Evolutionary conservation across 2,797 vertebrate species (phyloP).

Genomic region (Spinibarbus caldwelli): DNA sequence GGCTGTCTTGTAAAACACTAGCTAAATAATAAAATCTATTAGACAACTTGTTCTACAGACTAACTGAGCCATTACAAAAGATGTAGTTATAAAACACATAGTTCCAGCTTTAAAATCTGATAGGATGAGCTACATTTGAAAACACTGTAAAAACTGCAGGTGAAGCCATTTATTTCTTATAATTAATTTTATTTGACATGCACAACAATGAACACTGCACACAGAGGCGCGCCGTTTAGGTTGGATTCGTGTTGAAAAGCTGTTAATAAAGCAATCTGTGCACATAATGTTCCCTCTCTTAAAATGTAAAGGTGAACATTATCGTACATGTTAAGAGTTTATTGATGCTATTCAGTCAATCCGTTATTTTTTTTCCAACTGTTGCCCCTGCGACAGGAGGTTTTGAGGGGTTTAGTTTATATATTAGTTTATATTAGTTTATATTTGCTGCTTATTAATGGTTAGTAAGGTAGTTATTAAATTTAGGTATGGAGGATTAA

Average conservation of each 20-base stretch:
- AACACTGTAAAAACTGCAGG: neutral
- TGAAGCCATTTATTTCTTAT: neutral
- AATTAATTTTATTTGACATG: neutral
- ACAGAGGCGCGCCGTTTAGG: neutral
- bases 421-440: too few relatives aligned
- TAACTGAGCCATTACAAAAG: conserved; percentile 12
- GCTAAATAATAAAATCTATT: conserved; percentile 2
- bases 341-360: neutral
- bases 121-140: neutral
- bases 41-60: neutral
- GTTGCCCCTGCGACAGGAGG: neutral
- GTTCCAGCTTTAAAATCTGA: neutral
- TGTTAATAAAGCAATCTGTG: neutral
- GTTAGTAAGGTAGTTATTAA: neutral
- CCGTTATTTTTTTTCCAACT: neutral
- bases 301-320: neutral
- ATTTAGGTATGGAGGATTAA: neutral
- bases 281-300: neutral
- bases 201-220: neutral
- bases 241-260: neutral
- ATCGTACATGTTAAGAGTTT: neutral
- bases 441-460: neutral
- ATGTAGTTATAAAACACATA: neutral
- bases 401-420: too few relatives aligned
- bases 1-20: neutral